A percentile compares a stretch with the other conserved stretches of the same genome.
Conservation (phyloP, 2,888 invertebrate species). For the Aphodius sticticus region DNA sequence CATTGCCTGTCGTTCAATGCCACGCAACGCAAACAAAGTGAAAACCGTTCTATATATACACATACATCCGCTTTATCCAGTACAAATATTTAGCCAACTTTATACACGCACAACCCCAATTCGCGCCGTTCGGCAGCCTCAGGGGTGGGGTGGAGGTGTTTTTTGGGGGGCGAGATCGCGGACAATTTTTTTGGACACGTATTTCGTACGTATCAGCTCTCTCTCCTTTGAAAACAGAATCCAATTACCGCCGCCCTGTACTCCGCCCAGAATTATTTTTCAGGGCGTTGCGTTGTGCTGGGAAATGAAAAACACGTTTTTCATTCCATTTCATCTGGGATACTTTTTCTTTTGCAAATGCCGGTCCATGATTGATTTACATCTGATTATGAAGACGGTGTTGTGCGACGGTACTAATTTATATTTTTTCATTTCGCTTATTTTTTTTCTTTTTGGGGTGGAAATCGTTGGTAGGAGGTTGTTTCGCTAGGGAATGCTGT, state of each 20-base stretch:
- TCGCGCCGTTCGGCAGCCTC: not conserved
- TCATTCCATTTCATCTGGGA: not conserved
- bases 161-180: not conserved
- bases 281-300: not conserved
- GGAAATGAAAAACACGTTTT: constrained; percentile 4
- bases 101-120: constrained; percentile 4
- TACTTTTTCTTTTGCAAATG: not conserved
- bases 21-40: not conserved
- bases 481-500: not conserved
- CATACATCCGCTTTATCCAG: not conserved
- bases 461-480: not conserved
- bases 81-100: not conserved
- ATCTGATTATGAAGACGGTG: not conserved
- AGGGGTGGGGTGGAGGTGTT: not conserved
- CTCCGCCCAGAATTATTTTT: not conserved
- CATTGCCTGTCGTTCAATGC: not conserved
- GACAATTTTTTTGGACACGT: not conserved
- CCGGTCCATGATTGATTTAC: not conserved
- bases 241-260: not conserved
- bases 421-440: not conserved
- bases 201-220: not conserved
- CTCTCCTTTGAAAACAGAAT: constrained; percentile 4
- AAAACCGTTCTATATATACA: not conserved
- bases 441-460: not conserved
- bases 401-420: not conserved